phyloP scores from a whole-genome alignment of 2,888 invertebrate genomes.

The Scaptomyza parva region DNA sequence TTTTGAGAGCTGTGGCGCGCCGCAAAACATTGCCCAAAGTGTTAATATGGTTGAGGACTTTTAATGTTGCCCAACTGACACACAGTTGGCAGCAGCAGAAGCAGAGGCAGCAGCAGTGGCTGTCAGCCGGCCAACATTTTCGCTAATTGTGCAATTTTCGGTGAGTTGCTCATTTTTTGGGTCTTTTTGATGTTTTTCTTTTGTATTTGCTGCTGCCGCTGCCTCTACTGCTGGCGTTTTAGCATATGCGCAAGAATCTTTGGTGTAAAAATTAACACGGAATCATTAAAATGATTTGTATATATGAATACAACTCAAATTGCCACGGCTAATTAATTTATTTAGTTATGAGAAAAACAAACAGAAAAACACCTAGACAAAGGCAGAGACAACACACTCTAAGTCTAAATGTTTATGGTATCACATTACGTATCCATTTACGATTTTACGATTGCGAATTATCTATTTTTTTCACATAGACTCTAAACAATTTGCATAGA shows the following conservation, averaged over 20 bases:
- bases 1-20: constrained; percentile 69
- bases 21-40: constrained; percentile 76
- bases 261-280: constrained; percentile 75
- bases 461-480: constrained; percentile 39
- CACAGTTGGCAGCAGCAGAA: constrained; percentile 24
- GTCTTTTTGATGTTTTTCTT: constrained; percentile 31
- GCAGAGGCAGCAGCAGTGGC: too few relatives aligned
- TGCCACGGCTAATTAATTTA: constrained; percentile 73
- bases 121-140: constrained; percentile 51
- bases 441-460: constrained; percentile 35
- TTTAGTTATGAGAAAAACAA: constrained; percentile 62
- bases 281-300: constrained; percentile 56
- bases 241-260: constrained; percentile 62
- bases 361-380: constrained; percentile 9
- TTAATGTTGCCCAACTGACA: constrained; percentile 72
- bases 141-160: constrained; percentile 76
- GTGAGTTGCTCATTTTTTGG: constrained; percentile 63
- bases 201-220: constrained; percentile 26
- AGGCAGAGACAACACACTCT: constrained; percentile 33
- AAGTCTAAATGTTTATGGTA: constrained; percentile 73
- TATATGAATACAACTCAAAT: constrained; percentile 27
- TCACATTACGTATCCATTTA: constrained; percentile 62
- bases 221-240: constrained; percentile 21
- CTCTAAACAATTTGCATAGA: constrained; percentile 70
- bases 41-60: constrained; percentile 80